phyloP scores from a whole-genome alignment of 2,797 vertebrate genomes.

The Rhinogobio ventralis region DNA sequence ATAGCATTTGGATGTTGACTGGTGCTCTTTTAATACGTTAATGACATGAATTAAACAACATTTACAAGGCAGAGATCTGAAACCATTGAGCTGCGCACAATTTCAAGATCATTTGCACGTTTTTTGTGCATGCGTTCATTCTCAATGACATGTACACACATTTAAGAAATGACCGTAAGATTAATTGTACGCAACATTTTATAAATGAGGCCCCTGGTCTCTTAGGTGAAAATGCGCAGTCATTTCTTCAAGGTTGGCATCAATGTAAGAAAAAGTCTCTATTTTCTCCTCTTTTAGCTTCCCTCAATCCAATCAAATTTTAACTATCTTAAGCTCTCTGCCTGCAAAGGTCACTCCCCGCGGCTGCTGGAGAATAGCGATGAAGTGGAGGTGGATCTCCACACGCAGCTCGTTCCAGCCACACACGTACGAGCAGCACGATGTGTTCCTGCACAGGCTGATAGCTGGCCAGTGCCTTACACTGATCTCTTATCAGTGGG shows the following conservation, averaged over 20 bases:
- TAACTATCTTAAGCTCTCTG: slow-evolving; percentile 71
- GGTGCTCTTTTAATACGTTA: not conserved
- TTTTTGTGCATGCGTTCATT: not conserved
- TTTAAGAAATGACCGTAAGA: not conserved
- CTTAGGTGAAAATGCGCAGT: slow-evolving; percentile 57
- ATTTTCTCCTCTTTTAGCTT: slow-evolving; percentile 62
- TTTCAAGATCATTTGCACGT: not conserved
- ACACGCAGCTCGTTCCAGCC: slow-evolving; percentile 51
- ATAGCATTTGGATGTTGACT: not conserved
- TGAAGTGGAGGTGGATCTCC: slow-evolving; percentile 61
- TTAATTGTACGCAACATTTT: not conserved
- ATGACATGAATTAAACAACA: not conserved
- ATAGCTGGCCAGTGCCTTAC: slow-evolving; percentile 20
- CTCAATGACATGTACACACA: not conserved
- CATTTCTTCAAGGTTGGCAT: slow-evolving; percentile 75
- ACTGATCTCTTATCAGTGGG: slow-evolving; percentile 29
- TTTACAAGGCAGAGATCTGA: not conserved
- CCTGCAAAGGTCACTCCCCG: slow-evolving; percentile 73
- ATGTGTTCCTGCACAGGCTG: not conserved
- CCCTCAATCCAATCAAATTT: slow-evolving; percentile 74
- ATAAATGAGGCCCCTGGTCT: not conserved
- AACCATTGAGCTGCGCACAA: not conserved
- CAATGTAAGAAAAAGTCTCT: slow-evolving; percentile 72
- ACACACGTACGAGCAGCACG: not conserved
- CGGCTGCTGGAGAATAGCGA: slow-evolving; percentile 73